Percentiles rank a stretch among this genome's conserved stretches.
Evolutionary conservation across 2,797 vertebrate species (phyloP).

Genomic region (Etheostoma perlongum): DNA sequence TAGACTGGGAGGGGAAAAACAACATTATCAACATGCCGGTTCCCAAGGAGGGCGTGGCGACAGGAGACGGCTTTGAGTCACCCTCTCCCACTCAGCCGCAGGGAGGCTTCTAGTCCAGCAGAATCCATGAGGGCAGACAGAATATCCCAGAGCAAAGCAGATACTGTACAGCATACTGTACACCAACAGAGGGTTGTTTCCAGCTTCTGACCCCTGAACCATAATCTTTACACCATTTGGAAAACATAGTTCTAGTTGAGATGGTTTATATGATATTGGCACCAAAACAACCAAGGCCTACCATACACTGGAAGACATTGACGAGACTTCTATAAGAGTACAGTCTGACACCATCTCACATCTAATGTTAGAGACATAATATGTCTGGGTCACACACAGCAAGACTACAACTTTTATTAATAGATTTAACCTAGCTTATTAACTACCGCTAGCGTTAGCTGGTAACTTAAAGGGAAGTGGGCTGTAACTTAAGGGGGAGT

Average conservation of each 20-base stretch:
- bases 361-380: too few species aligned
- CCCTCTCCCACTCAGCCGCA: background rate
- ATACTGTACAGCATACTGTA: background rate
- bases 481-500: too few species aligned
- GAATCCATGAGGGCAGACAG: background rate
- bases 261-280: too few species aligned
- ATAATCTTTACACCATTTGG: background rate
- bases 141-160: background rate
- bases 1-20: conserved; percentile 60
- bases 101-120: background rate
- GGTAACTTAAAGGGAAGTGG: too few species aligned
- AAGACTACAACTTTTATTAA: too few species aligned
- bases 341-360: too few species aligned
- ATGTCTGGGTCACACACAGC: too few species aligned
- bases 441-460: too few species aligned
- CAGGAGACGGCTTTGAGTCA: conserved; percentile 46
- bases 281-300: too few species aligned
- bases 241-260: background rate
- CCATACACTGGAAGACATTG: too few species aligned
- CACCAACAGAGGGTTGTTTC: background rate
- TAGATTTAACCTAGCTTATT: too few species aligned
- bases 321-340: too few species aligned
- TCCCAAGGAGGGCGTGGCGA: conserved; percentile 74
- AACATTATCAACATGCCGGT: conserved; percentile 74
- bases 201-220: background rate